Evolutionary conservation across 2,797 vertebrate species (phyloP), one percentile per base, ranked within the genome.

Genomic region (Diplodus sargus): DNA sequence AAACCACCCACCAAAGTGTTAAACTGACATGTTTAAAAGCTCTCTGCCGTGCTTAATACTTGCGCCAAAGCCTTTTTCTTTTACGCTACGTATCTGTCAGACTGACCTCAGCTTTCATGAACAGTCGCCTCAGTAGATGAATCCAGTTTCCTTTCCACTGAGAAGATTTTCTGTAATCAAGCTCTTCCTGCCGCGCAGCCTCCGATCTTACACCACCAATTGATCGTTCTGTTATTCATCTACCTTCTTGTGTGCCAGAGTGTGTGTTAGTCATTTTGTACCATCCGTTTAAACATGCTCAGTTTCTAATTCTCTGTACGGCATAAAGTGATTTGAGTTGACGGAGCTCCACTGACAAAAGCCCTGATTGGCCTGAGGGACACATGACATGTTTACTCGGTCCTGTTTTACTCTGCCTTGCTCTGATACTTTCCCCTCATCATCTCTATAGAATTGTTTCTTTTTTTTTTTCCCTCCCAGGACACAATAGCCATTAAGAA

Each of bases 401-500:
- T 42, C 23, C n/a, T 51, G 12, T 28, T 28, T 28, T 28, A 28
- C 16, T 28, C 64, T 70, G 17, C 25, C 54, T 74, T 18, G 14
- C 42, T 72, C 28, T 60, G 42, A 28, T 34, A 58, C 48, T 51
- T 43, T 56, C 34, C 53, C n/a, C 65, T 92, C 92, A 70, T 86
- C 93, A 60, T 94, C 92, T 78, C 28, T 4, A 2, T 48, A 34
- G 51, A 1, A 18, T 34, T 14, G 39, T 25, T 15, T 51, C 64
- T 25, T 56, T 20, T 58, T 70, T 62, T 74, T 66, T 58, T 28
- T 28, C 4, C 14, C 77, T 91, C 71, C 65, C 80, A 98, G 97
- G 97, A 98, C 89, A 98, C 97, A 0, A 97, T 98, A 90, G 97
- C 97, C 69, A 97, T 98, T 79, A 97, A 96, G 89, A 97, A 97